Base-by-base conservation (phyloP, 2,888 invertebrate genomes). In the Chrysotoxum bicinctum region DNA sequence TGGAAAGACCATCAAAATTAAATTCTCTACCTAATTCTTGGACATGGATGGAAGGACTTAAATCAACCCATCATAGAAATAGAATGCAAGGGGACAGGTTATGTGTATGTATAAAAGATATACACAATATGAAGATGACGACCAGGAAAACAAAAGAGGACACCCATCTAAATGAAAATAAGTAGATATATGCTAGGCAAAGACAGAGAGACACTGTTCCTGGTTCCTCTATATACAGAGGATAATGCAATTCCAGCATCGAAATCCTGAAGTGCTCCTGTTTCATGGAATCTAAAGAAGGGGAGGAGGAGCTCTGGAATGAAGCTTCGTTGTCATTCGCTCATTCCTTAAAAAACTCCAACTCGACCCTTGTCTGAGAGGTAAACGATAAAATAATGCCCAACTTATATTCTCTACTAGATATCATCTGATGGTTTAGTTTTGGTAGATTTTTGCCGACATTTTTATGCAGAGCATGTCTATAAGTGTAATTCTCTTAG, bases 21-120 rank as follows among this genome's bases (percentile, higher is more conserved):
- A 83, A 74, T 73, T 72, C 72, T 52, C 48, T 62, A 74, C 48
- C 45, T 75, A 69, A 80, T 75, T 37, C 75, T 48, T 23, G 62
- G 40, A 50, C 56, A 73, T 56, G 56, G 56, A 73, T 56, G 56
- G 32, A 56, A 50, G 58, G 37, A 66, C 56, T 64, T 48, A 75
- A 75, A 70, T 75, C 80, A 50, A 66, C 66, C 48, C n/a, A 40
- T 62, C 40, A 50, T 5, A 66, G 10, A 50, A 64, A 9, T 45
- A 21, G 45, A 30, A 45, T 32, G 19, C 32, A 30, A 64, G 14
- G 5, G 64, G 45, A 48, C 21, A 48, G n/a, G 23, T 21, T 21
- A 60, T 26, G 21, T 1, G 19, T 9, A n/a, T 16, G 2, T 3
- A 52, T 2, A 35, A n/a, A 35, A 19, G 56, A 1, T 58, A 21